Percentiles rank a stretch among this genome's conserved stretches.
Evolutionary conservation across 1,140 invertebrate species (phyloP).

Genomic region (Onthophagus taurus): DNA sequence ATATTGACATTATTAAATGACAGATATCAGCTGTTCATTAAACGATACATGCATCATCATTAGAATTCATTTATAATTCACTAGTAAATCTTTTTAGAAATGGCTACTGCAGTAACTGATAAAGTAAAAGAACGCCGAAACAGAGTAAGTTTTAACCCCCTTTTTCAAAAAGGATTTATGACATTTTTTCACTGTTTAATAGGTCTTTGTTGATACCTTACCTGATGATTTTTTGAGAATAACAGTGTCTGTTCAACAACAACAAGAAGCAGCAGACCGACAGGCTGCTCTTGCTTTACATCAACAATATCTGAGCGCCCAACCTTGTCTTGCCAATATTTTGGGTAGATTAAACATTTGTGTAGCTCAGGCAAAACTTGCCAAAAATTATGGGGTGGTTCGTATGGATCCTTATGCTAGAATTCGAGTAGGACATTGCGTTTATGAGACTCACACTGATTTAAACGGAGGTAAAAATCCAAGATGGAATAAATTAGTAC

Average conservation of each 20-base stretch:
- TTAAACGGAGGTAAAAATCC: slow-evolving; percentile 93
- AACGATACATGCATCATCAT: no score
- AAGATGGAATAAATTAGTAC: slow-evolving; percentile 87
- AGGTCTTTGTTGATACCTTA: slow-evolving; percentile 71
- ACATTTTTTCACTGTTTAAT: slow-evolving; percentile 13
- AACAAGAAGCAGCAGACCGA: slow-evolving; percentile 66
- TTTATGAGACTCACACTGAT: slow-evolving; percentile 92
- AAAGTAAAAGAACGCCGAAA: slow-evolving; percentile 31
- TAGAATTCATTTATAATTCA: no score
- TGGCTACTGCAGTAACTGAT: slow-evolving; percentile 34
- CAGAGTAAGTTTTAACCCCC: slow-evolving; percentile 23
- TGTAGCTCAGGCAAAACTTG: slow-evolving; percentile 78
- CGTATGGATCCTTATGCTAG: slow-evolving; percentile 96
- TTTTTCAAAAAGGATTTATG: background rate
- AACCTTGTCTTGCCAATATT: slow-evolving; percentile 40
- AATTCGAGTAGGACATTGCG: slow-evolving; percentile 79
- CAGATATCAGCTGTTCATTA: no score
- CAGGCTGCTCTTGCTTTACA: slow-evolving; percentile 72
- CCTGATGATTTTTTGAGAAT: slow-evolving; percentile 73
- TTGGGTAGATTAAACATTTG: slow-evolving; percentile 72
- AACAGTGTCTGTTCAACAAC: slow-evolving; percentile 42
- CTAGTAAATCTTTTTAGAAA: no score
- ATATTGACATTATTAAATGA: no score
- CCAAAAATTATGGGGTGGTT: slow-evolving; percentile 93
- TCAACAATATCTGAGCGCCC: slow-evolving; percentile 53